Conservation (phyloP, 2,888 invertebrate species). For the Himalopsyche japonica region DNA sequence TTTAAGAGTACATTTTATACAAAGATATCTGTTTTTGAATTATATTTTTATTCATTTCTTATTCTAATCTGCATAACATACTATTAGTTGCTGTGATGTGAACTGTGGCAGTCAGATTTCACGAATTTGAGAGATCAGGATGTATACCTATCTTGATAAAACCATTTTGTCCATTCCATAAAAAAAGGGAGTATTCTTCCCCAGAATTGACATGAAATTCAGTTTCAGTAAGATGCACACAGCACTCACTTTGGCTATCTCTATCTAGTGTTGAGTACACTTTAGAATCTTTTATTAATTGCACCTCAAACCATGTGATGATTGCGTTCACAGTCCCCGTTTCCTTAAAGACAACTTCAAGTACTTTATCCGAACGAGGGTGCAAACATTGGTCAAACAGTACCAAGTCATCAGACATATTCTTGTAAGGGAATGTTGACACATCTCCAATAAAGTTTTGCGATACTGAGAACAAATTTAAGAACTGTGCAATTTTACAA, state of each 20-base stretch:
- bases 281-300: slow-evolving; percentile 50
- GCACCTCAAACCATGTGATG: slow-evolving; percentile 61
- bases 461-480: slow-evolving; percentile 65
- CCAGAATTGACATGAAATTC: neutral
- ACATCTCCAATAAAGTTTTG: slow-evolving; percentile 60
- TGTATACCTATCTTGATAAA: slow-evolving; percentile 6
- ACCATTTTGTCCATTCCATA: slow-evolving; percentile 9
- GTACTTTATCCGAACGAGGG: slow-evolving; percentile 42
- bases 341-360: slow-evolving; percentile 47
- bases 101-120: neutral
- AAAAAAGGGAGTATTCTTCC: slow-evolving; percentile 3
- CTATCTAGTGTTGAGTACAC: slow-evolving; percentile 53
- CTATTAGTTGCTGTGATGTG: too few species aligned
- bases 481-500: slow-evolving; percentile 58
- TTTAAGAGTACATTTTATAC: too few species aligned
- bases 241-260: slow-evolving; percentile 52
- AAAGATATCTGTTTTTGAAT: too few species aligned
- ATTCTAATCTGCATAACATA: too few species aligned
- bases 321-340: slow-evolving; percentile 57
- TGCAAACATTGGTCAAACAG: slow-evolving; percentile 45
- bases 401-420: slow-evolving; percentile 48
- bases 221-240: slow-evolving; percentile 3
- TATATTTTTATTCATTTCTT: too few species aligned
- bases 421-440: slow-evolving; percentile 50
- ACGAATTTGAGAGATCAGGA: neutral